These are phyloP conservation scores for Prionailurus bengalensis DNA, from an alignment of 2,113 vertebrate genomes.

Conservation along the genomic window DNA sequence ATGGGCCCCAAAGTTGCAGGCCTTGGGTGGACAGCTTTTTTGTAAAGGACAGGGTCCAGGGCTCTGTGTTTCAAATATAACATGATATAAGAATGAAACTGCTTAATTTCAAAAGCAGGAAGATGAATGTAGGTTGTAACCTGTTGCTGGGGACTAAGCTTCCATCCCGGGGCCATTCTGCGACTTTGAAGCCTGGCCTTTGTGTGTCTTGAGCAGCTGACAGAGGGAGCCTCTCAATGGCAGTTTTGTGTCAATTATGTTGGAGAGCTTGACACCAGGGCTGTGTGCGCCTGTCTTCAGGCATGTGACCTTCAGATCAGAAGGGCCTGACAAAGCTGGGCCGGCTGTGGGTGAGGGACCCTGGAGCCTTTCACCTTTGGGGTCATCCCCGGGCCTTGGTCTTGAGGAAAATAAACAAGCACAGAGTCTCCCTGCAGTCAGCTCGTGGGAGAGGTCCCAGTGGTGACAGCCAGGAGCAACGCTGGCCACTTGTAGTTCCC, in stretches of 20 bases:
- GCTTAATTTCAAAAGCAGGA: background rate
- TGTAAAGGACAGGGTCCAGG: background rate
- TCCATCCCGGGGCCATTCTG: background rate
- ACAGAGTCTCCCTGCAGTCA: background rate
- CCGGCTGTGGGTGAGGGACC: background rate
- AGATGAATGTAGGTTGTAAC: background rate
- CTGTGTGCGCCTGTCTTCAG: slow-evolving; percentile 16
- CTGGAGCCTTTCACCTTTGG: background rate
- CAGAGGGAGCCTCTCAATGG: background rate
- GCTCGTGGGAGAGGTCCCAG: background rate
- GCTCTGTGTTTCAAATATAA: background rate
- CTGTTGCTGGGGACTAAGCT: background rate
- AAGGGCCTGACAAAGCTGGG: background rate
- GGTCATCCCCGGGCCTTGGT: slow-evolving; percentile 16
- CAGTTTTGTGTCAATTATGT: background rate
- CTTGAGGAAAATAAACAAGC: slow-evolving; percentile 47
- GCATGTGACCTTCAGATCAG: slow-evolving; percentile 8
- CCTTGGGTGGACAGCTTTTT: background rate
- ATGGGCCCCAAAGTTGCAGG: background rate
- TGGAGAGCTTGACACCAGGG: background rate
- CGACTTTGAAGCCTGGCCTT: background rate
- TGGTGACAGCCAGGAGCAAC: too few species aligned
- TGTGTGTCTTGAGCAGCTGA: background rate
- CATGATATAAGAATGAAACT: background rate
- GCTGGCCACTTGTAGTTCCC: background rate